Evolutionary conservation across 2,797 vertebrate species (phyloP).

Genomic region (Myotis pilosus): DNA sequence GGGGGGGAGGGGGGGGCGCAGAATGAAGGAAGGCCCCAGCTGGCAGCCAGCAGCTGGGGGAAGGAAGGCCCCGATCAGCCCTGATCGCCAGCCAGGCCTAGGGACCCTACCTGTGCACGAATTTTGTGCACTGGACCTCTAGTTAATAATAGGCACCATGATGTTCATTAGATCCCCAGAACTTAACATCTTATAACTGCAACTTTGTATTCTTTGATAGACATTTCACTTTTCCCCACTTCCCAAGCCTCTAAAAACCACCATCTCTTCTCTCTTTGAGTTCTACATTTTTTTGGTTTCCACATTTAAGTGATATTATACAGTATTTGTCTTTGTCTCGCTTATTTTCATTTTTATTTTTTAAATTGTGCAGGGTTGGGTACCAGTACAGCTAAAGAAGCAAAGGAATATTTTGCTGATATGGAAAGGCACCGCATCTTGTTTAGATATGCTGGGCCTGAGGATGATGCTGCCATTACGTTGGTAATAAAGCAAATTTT

Average conservation of each 20-base stretch:
- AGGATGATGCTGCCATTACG: slow-evolving; percentile 98
- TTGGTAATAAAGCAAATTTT: slow-evolving; percentile 86
- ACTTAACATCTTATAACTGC: background rate
- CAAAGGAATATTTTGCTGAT: slow-evolving; percentile 98
- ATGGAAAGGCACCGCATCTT: slow-evolving; percentile 97
- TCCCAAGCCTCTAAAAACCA: background rate
- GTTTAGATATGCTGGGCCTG: slow-evolving; percentile 94
- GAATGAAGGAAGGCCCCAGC: no score
- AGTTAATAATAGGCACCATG: background rate
- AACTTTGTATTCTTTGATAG: background rate
- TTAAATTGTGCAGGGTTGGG: slow-evolving; percentile 91
- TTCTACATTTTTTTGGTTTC: background rate
- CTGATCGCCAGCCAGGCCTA: no score
- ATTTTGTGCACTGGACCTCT: no score
- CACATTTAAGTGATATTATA: background rate
- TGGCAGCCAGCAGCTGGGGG: no score
- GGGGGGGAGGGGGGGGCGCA: accelerated
- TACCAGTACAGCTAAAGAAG: slow-evolving; percentile 98
- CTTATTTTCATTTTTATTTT: slow-evolving; percentile 33
- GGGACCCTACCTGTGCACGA: no score
- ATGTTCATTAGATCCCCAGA: background rate
- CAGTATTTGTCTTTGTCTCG: background rate
- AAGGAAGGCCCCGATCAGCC: no score
- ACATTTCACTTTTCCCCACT: background rate
- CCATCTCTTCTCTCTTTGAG: background rate